These are phyloP conservation scores for Stictonetta naevosa DNA, from an alignment of 2,113 vertebrate genomes.

Conservation along the genomic window DNA sequence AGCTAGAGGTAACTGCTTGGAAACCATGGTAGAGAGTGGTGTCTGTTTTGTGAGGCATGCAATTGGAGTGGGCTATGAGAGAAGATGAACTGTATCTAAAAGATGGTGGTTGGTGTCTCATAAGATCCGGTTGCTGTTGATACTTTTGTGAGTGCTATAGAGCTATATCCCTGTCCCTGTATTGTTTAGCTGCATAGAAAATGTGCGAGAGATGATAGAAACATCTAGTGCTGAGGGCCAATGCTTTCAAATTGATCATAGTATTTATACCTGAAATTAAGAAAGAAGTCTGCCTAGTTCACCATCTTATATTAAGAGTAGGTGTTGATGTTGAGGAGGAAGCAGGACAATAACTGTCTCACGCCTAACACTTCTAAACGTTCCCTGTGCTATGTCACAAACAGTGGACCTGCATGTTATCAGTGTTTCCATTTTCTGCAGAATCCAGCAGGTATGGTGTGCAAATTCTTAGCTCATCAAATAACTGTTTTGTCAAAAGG, in stretches of 20 bases:
- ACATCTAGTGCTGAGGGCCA: background rate
- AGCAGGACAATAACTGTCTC: background rate
- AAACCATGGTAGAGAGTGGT: background rate
- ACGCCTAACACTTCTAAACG: background rate
- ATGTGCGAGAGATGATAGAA: background rate
- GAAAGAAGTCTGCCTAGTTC: background rate
- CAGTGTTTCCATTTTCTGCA: background rate
- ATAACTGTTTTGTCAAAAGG: background rate
- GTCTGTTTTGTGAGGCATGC: background rate
- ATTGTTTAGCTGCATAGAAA: background rate
- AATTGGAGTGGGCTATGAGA: background rate
- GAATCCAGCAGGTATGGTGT: background rate
- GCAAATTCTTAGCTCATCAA: background rate
- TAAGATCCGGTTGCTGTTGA: background rate
- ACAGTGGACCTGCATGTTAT: background rate
- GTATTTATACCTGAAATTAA: background rate
- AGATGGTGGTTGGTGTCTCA: background rate
- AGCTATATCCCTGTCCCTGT: background rate
- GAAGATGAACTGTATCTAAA: background rate
- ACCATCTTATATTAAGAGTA: background rate
- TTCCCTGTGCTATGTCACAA: background rate
- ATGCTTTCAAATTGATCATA: background rate
- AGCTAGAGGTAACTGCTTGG: background rate
- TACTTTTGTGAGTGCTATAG: background rate
- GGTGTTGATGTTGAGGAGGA: background rate